A percentile compares a stretch with the other conserved stretches of the same genome.
phyloP scores from a whole-genome alignment of 1,140 invertebrate species.

The Drosophila yakuba region DNA sequence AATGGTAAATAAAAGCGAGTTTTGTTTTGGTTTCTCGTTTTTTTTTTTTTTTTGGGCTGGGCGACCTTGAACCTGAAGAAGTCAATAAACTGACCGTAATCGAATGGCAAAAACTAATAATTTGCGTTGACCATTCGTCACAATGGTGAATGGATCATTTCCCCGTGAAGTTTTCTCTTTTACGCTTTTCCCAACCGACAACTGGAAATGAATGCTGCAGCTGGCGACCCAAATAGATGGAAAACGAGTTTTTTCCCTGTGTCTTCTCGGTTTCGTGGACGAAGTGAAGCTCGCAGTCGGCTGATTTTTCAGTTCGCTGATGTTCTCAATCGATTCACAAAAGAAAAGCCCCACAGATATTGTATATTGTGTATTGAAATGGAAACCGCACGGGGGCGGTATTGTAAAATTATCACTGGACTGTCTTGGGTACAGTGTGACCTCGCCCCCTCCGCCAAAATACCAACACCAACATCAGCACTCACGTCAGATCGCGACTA shows the following conservation, averaged over 20 bases:
- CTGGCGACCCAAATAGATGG: conserved; percentile 60
- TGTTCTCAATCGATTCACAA: conserved; percentile 60
- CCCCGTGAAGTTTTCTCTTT: conserved; percentile 52
- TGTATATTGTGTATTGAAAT: conserved; percentile 60
- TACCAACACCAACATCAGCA: background rate
- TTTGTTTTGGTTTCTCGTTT: conserved; percentile 48
- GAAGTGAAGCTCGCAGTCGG: conserved; percentile 44
- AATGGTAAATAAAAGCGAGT: conserved; percentile 75
- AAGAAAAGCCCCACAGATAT: conserved; percentile 58
- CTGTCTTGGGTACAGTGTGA: background rate
- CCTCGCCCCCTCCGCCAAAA: background rate
- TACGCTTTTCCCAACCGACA: conserved; percentile 24
- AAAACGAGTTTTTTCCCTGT: conserved; percentile 62
- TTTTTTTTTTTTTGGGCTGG: conserved; percentile 12
- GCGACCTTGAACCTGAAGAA: conserved; percentile 77
- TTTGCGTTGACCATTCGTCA: conserved; percentile 2
- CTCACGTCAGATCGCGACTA: conserved; percentile 88
- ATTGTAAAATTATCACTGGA: conserved; percentile 69
- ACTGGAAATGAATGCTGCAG: conserved; percentile 38
- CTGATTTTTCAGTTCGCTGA: conserved; percentile 40
- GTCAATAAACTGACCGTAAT: conserved; percentile 60
- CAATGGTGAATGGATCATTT: conserved; percentile 2
- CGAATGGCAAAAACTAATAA: conserved; percentile 11
- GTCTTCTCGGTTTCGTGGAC: conserved; percentile 55
- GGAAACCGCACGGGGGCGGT: conserved; percentile 64